phyloP scores from a whole-genome alignment of 1,140 invertebrate species.

The Saccostrea cuccullata region DNA sequence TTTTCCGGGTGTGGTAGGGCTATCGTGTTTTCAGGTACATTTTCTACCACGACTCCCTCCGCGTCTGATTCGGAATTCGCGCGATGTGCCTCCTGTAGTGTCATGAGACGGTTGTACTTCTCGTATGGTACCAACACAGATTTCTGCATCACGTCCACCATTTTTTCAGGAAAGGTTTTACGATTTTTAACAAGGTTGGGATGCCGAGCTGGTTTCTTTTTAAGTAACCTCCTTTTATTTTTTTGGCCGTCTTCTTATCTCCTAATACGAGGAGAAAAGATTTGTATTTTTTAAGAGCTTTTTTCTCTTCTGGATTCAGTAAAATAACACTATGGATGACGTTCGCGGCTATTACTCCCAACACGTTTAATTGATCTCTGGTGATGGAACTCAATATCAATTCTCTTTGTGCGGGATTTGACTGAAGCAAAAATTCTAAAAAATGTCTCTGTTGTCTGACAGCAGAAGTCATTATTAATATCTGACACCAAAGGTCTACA shows the following conservation, averaged over 20 bases:
- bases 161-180: neutral
- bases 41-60: too few relatives aligned
- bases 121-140: neutral
- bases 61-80: too few relatives aligned
- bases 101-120: neutral
- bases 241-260: neutral
- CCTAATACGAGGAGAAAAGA: neutral
- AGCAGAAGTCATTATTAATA: constrained; percentile 13
- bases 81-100: neutral
- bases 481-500: too few relatives aligned
- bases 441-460: neutral
- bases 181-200: neutral
- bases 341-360: constrained; percentile 27
- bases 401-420: constrained; percentile 9
- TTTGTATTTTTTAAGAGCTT: constrained; percentile 25
- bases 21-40: too few relatives aligned
- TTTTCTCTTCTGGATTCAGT: neutral
- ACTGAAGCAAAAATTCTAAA: constrained; percentile 19
- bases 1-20: too few relatives aligned
- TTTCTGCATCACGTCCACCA: too few relatives aligned
- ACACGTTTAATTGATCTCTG: constrained; percentile 6
- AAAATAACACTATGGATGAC: too few relatives aligned
- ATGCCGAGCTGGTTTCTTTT: neutral
- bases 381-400: constrained; percentile 8
- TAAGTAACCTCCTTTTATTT: neutral